Conservation (phyloP, 2,797 vertebrate species). For the Typhlichthys eigenmanni region DNA sequence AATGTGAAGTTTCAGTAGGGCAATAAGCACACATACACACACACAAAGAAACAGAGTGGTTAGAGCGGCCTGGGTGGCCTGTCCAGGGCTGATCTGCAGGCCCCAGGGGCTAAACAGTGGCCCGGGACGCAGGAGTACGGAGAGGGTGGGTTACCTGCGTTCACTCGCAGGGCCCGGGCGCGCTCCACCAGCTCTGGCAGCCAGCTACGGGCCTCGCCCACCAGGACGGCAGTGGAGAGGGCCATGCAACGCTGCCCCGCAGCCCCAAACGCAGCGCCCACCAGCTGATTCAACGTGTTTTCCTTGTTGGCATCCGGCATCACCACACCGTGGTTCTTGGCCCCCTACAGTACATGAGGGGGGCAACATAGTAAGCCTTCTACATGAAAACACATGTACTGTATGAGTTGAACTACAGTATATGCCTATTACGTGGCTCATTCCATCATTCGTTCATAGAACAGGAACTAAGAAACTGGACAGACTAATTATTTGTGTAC, state of each 20-base stretch:
- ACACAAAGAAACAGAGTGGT: conserved; percentile 50
- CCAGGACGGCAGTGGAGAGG: conserved; percentile 90
- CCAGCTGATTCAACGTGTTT: conserved; percentile 95
- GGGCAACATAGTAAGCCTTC: conserved; percentile 40
- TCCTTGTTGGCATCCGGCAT: conserved; percentile 99
- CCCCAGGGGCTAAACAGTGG: conserved; percentile 14
- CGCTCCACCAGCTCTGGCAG: conserved; percentile 92
- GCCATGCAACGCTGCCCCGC: conserved; percentile 98
- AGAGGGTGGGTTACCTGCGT: conserved; percentile 82
- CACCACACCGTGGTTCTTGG: conserved; percentile 97
- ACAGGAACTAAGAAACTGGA: neutral
- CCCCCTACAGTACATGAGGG: conserved; percentile 81
- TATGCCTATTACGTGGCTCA: too few species aligned
- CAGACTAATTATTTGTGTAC: conserved; percentile 4
- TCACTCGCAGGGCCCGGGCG: conserved; percentile 88
- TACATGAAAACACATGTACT: neutral
- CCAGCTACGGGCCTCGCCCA: conserved; percentile 90
- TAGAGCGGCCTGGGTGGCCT: conserved; percentile 74
- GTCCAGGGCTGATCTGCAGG: conserved; percentile 42
- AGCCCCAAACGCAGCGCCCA: conserved; percentile 95
- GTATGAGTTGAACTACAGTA: too few species aligned
- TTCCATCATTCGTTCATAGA: too few species aligned
- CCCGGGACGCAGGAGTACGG: conserved; percentile 16
- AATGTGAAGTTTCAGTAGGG: conserved; percentile 59
- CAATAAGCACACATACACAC: conserved; percentile 44